phyloP scores from a whole-genome alignment of 2,797 vertebrate genomes.

The Potorous gilbertii region DNA sequence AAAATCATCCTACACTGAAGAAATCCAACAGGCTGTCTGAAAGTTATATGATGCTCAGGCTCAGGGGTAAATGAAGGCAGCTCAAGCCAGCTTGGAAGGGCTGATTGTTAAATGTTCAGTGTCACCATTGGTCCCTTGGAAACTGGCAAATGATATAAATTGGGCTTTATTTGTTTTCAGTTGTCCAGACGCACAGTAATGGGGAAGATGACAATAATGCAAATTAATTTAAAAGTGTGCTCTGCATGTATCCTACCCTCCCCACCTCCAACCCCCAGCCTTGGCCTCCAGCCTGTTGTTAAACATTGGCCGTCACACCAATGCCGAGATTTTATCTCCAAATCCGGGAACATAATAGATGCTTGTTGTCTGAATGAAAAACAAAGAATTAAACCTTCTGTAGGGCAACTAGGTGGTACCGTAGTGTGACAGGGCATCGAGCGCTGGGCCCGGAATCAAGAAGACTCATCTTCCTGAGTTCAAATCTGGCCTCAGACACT shows the following conservation, averaged over 20 bases:
- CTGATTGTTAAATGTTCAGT: neutral
- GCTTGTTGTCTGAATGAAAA: neutral
- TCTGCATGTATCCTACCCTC: neutral
- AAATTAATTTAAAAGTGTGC: neutral
- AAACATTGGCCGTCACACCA: neutral
- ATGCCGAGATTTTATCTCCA: neutral
- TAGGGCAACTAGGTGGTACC: neutral
- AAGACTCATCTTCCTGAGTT: neutral
- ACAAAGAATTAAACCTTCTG: neutral
- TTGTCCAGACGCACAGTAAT: neutral
- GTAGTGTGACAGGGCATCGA: too few relatives aligned
- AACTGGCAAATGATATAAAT: neutral
- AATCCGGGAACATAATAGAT: neutral
- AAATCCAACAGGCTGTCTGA: neutral
- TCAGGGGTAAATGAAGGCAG: neutral
- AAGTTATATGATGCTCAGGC: neutral
- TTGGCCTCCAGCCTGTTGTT: neutral
- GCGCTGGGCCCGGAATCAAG: too few relatives aligned
- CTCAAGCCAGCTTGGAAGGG: neutral
- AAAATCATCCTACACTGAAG: neutral
- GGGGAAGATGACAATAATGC: neutral
- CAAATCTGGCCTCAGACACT: neutral
- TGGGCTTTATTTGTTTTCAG: neutral
- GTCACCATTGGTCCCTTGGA: neutral
- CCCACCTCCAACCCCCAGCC: accelerated